These are phyloP conservation scores for Bergia sp. DNA, from an alignment of 92 coral and sea anemone genomes.

Conservation along the genomic window DNA sequence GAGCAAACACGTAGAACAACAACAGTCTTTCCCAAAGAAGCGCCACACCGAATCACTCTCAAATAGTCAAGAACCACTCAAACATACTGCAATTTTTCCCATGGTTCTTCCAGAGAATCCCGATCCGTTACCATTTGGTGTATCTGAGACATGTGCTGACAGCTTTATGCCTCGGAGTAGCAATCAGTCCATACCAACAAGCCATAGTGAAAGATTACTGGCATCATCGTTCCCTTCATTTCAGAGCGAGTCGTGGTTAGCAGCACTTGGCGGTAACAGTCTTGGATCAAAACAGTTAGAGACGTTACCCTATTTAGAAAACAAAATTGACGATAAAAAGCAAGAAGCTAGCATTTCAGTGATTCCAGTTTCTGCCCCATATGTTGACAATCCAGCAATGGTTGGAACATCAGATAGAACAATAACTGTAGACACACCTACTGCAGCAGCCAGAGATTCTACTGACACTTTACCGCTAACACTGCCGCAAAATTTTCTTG, in stretches of 20 bases:
- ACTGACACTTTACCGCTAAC: neutral
- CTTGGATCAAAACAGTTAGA: conserved; percentile 36
- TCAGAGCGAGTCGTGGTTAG: neutral
- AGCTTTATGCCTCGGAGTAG: neutral
- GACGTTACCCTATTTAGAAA: neutral
- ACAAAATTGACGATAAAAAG: neutral
- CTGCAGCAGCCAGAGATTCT: neutral
- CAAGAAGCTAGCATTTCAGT: neutral
- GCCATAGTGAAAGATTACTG: neutral
- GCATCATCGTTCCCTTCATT: conserved; percentile 28
- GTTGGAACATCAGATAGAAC: neutral
- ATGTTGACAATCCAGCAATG: conserved; percentile 7
- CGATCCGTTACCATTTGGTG: conserved; percentile 29
- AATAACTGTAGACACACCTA: neutral
- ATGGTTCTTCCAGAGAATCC: neutral
- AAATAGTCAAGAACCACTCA: neutral
- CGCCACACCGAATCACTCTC: neutral
- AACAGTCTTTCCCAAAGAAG: neutral
- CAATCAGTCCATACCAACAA: neutral
- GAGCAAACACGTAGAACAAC: neutral
- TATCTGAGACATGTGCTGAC: conserved; percentile 35
- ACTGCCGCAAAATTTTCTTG: neutral
- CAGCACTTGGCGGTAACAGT: neutral
- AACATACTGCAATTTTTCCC: neutral
- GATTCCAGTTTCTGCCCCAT: neutral